Percentiles rank a stretch among this genome's conserved stretches.
Evolutionary conservation across 2,113 vertebrate genomes (phyloP).

Genomic region (Haemorhous mexicanus): DNA sequence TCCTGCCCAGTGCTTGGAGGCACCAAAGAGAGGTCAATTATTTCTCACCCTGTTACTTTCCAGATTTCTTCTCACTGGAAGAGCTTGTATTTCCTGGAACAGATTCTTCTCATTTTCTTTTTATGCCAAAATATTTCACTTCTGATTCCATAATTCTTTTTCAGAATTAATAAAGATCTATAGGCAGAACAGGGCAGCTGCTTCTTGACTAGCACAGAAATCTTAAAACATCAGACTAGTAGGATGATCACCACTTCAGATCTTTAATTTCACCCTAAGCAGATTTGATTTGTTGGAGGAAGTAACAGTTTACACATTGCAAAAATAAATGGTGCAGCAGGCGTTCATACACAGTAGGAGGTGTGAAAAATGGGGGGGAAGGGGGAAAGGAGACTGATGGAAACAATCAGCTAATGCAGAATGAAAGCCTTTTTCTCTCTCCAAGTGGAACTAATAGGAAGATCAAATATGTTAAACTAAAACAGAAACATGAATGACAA

Average conservation of each 20-base stretch:
- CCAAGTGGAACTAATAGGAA: slow-evolving; percentile 59
- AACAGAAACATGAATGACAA: neutral
- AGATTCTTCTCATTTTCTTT: neutral
- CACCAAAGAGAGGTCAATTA: slow-evolving; percentile 6
- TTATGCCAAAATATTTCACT: slow-evolving; percentile 26
- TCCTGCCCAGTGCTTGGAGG: neutral
- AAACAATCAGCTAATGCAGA: slow-evolving; percentile 66
- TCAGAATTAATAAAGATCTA: slow-evolving; percentile 25
- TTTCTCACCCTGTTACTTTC: neutral
- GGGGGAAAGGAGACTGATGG: slow-evolving; percentile 34
- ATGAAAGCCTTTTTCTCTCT: slow-evolving; percentile 43
- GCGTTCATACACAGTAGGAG: slow-evolving; percentile 57
- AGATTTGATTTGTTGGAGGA: slow-evolving; percentile 64
- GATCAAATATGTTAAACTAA: slow-evolving; percentile 50
- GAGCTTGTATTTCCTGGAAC: neutral
- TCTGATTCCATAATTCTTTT: slow-evolving; percentile 17
- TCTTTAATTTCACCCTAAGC: slow-evolving; percentile 53
- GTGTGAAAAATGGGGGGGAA: slow-evolving; percentile 61
- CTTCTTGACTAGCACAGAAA: neutral
- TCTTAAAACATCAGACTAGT: slow-evolving; percentile 47
- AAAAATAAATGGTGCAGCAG: slow-evolving; percentile 61
- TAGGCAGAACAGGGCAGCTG: neutral
- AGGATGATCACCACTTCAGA: slow-evolving; percentile 11
- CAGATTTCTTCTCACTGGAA: slow-evolving; percentile 7
- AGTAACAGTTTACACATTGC: slow-evolving; percentile 65